Conservation (phyloP, 2,888 invertebrate genomes). For the Tipula unca region DNA sequence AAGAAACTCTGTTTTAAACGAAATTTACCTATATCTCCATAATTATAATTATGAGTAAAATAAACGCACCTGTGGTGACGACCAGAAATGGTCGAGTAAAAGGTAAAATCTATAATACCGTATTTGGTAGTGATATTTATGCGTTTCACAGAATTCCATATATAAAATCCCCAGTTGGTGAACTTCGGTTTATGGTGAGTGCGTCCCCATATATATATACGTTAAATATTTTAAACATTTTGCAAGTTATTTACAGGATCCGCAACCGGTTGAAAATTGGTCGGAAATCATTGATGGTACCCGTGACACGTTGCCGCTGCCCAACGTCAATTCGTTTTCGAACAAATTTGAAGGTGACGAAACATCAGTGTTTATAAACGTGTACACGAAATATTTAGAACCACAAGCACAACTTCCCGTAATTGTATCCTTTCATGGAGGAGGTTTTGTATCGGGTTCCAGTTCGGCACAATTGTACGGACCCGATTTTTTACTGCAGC, state of each 20-base stretch:
- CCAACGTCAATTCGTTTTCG: neutral
- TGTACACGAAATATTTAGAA: neutral
- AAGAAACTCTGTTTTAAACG: neutral
- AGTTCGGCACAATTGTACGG: conserved; percentile 35
- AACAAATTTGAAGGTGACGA: neutral
- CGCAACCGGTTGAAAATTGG: conserved; percentile 41
- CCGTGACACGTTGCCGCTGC: neutral
- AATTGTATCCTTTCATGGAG: conserved; percentile 41
- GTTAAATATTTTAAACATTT: neutral
- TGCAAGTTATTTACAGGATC: conserved; percentile 36
- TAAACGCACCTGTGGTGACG: conserved; percentile 28
- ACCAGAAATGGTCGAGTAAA: conserved; percentile 35
- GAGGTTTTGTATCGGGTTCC: conserved; percentile 35
- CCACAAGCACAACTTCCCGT: conserved; percentile 31
- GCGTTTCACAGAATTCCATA: conserved; percentile 35
- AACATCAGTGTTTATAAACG: conserved; percentile 42
- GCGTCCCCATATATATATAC: neutral
- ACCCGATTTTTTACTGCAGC: neutral
- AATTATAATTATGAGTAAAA: neutral
- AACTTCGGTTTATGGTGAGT: neutral
- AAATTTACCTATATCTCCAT: too few species aligned
- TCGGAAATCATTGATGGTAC: conserved; percentile 39
- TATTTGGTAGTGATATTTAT: conserved; percentile 30
- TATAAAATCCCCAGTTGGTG: neutral
- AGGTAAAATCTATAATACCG: conserved; percentile 35